Conservation (phyloP, 30 jellyfish, hydroid and myxozoan genomes). For the Chrysaora quinquecirrha region DNA sequence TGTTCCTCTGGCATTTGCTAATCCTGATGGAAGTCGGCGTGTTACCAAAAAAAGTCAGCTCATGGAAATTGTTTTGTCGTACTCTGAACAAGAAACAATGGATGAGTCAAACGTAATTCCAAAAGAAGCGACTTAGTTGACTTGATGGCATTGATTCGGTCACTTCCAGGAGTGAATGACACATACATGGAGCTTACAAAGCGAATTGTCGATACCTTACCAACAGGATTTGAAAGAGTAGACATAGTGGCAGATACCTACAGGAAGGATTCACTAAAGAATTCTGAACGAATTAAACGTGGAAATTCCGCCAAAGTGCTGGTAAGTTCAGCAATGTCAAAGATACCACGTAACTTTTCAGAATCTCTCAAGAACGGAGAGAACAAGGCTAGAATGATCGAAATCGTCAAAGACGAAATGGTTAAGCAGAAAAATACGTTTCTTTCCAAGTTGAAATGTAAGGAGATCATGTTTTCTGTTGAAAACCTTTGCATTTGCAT, state of each 20-base stretch:
- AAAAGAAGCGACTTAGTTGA: constrained; percentile 50
- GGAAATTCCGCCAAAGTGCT: constrained; percentile 43
- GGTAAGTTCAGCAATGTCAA: constrained; percentile 23
- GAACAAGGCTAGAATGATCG: constrained; percentile 49
- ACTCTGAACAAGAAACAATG: constrained; percentile 8
- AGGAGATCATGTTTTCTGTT: constrained; percentile 32
- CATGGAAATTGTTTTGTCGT: constrained; percentile 47
- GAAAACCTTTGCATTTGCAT: too few relatives aligned
- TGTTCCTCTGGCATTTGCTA: constrained; percentile 16
- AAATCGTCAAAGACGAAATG: constrained; percentile 35
- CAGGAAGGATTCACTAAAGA: constrained; percentile 36
- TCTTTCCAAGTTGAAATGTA: constrained; percentile 20
- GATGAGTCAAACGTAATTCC: constrained; percentile 39
- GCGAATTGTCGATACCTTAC: constrained; percentile 18
- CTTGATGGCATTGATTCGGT: constrained; percentile 63
- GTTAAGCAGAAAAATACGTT: not conserved
- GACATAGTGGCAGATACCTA: constrained; percentile 71
- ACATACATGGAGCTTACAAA: constrained; percentile 38
- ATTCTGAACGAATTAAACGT: constrained; percentile 28
- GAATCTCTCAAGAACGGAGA: constrained; percentile 61
- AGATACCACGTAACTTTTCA: constrained; percentile 57
- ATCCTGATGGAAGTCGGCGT: constrained; percentile 17
- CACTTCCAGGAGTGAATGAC: constrained; percentile 39
- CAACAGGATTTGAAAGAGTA: constrained; percentile 45
- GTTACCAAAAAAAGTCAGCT: constrained; percentile 22